These are phyloP conservation scores for Platerodrilus igneus DNA, from an alignment of 2,888 invertebrate genomes.

Conservation along the genomic window DNA sequence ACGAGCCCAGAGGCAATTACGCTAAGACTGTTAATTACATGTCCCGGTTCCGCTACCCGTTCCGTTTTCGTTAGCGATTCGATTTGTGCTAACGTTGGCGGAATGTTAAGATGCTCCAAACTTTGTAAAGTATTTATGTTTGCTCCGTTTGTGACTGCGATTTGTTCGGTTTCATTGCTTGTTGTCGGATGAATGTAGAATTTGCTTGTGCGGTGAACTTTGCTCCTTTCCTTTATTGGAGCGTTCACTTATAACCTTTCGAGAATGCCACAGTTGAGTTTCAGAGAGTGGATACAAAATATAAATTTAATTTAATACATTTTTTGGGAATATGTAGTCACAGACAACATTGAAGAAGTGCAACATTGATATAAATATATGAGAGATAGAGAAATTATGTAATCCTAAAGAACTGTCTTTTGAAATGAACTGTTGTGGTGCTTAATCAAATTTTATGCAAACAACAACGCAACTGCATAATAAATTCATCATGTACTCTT, in stretches of 20 bases:
- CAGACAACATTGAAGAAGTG: too few species aligned
- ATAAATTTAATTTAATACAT: too few species aligned
- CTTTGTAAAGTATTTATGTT: constrained; percentile 40
- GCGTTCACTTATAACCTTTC: constrained; percentile 3
- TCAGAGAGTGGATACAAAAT: too few species aligned
- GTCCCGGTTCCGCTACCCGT: constrained; percentile 24
- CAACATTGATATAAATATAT: too few species aligned
- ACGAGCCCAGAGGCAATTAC: constrained; percentile 52
- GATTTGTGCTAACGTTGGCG: constrained; percentile 22
- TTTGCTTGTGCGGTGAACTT: constrained; percentile 10
- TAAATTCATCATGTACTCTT: too few species aligned
- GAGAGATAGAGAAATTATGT: too few species aligned
- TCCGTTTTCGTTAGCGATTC: constrained; percentile 23
- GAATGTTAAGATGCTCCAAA: constrained; percentile 36
- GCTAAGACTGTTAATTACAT: constrained; percentile 51
- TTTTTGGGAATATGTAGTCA: too few species aligned
- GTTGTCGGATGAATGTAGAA: constrained; percentile 9
- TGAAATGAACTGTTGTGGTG: too few species aligned
- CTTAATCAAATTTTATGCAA: too few species aligned
- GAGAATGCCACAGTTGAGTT: not conserved
- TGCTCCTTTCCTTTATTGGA: constrained; percentile 4
- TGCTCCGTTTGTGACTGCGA: constrained; percentile 26
- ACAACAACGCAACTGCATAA: too few species aligned
- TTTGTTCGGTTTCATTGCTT: constrained; percentile 19
- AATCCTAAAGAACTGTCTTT: too few species aligned